Evolutionary conservation across 2,888 invertebrate species (phyloP).

Genomic region (Anodontia alba): DNA sequence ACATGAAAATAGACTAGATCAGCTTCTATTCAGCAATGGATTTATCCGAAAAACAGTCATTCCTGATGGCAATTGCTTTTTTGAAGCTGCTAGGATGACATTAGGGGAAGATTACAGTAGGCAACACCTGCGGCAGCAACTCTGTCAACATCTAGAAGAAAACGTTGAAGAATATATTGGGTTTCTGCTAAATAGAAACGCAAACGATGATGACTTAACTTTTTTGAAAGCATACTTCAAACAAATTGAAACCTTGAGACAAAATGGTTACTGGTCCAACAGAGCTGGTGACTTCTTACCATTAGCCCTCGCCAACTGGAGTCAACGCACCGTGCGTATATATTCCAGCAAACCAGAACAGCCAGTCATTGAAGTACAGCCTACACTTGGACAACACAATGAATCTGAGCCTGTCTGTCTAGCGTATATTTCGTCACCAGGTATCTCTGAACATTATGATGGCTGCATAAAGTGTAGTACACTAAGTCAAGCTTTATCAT

Average conservation of each 20-base stretch:
- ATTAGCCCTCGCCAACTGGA: conserved; percentile 13
- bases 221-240: neutral
- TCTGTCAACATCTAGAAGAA: neutral
- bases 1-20: conserved; percentile 6
- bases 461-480: neutral
- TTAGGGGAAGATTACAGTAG: neutral
- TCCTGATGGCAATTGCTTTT: conserved; percentile 29
- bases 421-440: too few species aligned
- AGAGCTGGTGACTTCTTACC: neutral
- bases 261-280: conserved; percentile 10
- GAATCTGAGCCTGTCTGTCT: neutral
- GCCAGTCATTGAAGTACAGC: neutral
- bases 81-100: neutral
- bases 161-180: conserved; percentile 13
- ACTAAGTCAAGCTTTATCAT: neutral
- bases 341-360: conserved; percentile 14
- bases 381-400: neutral
- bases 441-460: too few species aligned
- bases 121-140: neutral
- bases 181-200: neutral
- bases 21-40: too few species aligned
- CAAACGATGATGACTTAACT: neutral
- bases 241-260: neutral
- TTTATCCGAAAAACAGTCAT: neutral
- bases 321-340: neutral